phyloP scores from a whole-genome alignment of 2,888 invertebrate species.

The Cotesia congregata region DNA sequence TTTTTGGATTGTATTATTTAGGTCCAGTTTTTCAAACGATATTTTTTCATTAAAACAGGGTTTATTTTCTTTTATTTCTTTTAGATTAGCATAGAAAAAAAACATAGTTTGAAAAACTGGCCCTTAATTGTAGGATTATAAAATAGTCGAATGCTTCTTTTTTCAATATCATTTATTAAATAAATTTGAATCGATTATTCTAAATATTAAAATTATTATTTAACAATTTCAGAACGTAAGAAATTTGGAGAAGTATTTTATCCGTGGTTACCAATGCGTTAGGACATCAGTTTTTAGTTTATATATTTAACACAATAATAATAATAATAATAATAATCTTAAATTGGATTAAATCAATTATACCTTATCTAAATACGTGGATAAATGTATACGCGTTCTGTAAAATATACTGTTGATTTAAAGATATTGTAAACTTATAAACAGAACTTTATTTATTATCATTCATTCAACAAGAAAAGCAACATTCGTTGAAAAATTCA shows the following conservation, averaged over 20 bases:
- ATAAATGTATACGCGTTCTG: slow-evolving; percentile 40
- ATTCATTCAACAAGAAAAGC: slow-evolving; percentile 9
- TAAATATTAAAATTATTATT: neutral
- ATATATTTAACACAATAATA: neutral
- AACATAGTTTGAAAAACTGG: no score
- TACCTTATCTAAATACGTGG: slow-evolving; percentile 32
- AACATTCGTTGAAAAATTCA: slow-evolving; percentile 15
- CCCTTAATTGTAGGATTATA: no score
- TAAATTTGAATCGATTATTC: neutral
- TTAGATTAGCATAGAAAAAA: no score
- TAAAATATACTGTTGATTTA: slow-evolving; percentile 36
- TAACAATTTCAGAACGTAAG: slow-evolving; percentile 50
- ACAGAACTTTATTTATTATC: slow-evolving; percentile 32
- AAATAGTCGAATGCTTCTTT: neutral
- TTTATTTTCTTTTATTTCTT: no score
- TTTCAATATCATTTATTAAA: slow-evolving; percentile 3
- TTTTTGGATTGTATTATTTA: no score
- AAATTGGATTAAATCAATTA: slow-evolving; percentile 12
- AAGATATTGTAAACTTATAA: slow-evolving; percentile 23
- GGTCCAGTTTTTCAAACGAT: no score
- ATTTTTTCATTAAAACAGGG: no score
- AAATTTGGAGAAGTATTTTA: slow-evolving; percentile 54
- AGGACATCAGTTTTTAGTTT: slow-evolving; percentile 33
- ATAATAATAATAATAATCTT: slow-evolving; percentile 28
- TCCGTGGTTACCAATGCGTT: slow-evolving; percentile 60